These are phyloP conservation scores for Trialeurodes vaporariorum DNA, from an alignment of 1,140 invertebrate genomes.

Conservation along the genomic window DNA sequence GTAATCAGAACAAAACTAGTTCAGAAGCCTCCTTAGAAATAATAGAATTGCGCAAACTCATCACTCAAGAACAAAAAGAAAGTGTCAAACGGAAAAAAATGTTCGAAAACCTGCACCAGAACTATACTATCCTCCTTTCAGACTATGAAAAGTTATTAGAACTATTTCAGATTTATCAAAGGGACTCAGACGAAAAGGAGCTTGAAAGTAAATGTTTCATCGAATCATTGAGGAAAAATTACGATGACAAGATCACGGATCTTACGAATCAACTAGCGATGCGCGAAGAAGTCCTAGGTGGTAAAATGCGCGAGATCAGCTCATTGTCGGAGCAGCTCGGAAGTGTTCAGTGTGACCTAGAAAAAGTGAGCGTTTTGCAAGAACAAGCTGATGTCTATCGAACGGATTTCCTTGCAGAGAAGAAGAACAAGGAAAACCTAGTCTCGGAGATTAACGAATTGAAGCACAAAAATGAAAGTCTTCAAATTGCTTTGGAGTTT, in stretches of 20 bases:
- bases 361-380: background rate
- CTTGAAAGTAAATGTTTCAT: background rate
- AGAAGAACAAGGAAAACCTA: background rate
- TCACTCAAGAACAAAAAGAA: background rate
- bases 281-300: background rate
- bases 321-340: background rate
- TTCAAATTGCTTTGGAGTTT: background rate
- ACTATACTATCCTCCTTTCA: background rate
- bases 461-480: background rate
- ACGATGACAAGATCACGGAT: background rate
- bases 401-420: background rate
- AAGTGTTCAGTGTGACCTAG: background rate
- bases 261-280: background rate
- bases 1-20: background rate
- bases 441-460: background rate
- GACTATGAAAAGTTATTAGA: background rate
- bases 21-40: background rate
- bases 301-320: background rate
- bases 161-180: background rate
- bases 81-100: background rate
- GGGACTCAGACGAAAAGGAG: background rate
- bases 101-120: background rate
- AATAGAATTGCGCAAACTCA: background rate
- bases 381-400: background rate
- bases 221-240: background rate